These are phyloP conservation scores for Agrochola lychnidis DNA, from an alignment of 2,888 invertebrate genomes.

Conservation along the genomic window DNA sequence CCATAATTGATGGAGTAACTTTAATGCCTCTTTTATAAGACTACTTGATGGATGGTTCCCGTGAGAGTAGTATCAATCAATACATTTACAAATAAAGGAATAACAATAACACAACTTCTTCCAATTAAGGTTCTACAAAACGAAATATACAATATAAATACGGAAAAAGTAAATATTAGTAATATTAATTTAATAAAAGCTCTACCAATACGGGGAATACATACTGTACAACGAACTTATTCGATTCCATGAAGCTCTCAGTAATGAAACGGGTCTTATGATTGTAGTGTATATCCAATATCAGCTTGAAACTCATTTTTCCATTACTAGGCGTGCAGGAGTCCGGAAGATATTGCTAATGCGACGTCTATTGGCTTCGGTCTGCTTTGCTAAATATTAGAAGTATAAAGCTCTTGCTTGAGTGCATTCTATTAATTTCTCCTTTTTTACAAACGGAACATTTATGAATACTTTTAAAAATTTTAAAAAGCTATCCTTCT, in stretches of 20 bases:
- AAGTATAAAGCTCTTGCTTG: conserved; percentile 1
- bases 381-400: conserved; percentile 25
- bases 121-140: conserved; percentile 11
- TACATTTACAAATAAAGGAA: conserved; percentile 5
- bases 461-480: neutral
- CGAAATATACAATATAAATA: conserved; percentile 1
- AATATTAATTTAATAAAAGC: conserved; percentile 42
- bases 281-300: conserved; percentile 47
- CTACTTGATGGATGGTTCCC: conserved; percentile 33
- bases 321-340: conserved; percentile 41
- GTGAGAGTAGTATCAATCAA: conserved; percentile 31
- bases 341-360: conserved; percentile 57
- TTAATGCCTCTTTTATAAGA: conserved; percentile 4
- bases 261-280: conserved; percentile 37
- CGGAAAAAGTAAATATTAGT: conserved; percentile 13
- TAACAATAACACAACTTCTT: neutral
- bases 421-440: neutral
- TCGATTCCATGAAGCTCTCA: conserved; percentile 37
- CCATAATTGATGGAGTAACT: conserved; percentile 37
- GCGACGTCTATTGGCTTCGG: conserved; percentile 37
- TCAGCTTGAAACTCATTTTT: conserved; percentile 48
- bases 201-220: neutral
- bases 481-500: neutral
- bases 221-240: conserved; percentile 16
- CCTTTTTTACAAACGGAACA: neutral